Conservation (phyloP, 2,888 invertebrate genomes). For the Eupsilia transversa region DNA sequence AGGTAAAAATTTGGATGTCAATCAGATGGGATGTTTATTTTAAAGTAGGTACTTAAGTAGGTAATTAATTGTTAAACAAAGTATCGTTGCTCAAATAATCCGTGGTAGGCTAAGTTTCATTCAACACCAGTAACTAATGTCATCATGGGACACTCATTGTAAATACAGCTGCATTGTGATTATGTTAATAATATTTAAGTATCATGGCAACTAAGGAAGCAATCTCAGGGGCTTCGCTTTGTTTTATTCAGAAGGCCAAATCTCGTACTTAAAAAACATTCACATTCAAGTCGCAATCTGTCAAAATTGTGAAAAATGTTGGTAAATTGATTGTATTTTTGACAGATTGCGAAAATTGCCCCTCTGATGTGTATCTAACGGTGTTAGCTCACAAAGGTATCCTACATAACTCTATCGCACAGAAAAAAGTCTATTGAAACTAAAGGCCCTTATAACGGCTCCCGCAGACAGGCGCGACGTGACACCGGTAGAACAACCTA, state of each 20-base stretch:
- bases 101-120: neutral
- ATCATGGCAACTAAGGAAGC: neutral
- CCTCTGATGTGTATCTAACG: no score
- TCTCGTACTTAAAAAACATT: no score
- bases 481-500: no score
- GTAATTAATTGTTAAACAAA: neutral
- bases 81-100: neutral
- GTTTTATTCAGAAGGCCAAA: no score
- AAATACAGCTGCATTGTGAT: constrained; percentile 7
- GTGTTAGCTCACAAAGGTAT: neutral
- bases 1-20: no score
- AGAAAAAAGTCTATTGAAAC: neutral
- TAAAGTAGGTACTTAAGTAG: no score
- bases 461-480: no score
- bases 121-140: neutral
- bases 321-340: no score
- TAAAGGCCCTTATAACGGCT: no score
- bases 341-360: no score
- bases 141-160: constrained; percentile 30
- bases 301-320: no score
- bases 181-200: neutral
- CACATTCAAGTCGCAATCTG: no score
- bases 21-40: neutral
- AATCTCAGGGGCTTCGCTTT: neutral
- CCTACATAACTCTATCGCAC: neutral